phyloP scores from a whole-genome alignment of 2,888 invertebrate species.

The Agrochola macilenta region DNA sequence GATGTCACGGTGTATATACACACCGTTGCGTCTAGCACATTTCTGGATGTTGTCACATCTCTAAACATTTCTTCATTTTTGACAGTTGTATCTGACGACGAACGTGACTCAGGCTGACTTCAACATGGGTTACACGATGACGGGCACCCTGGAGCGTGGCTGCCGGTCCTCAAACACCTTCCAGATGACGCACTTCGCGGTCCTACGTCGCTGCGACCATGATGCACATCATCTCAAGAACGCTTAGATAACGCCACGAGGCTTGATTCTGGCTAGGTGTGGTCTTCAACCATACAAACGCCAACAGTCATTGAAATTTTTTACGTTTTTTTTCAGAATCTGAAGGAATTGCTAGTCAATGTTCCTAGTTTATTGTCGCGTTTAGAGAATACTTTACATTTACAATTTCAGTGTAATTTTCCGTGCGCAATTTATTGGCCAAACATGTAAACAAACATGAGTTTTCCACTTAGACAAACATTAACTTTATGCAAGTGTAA shows the following conservation, averaged over 20 bases:
- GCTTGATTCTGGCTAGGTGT: neutral
- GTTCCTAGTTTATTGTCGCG: neutral
- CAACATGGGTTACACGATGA: conserved; percentile 97
- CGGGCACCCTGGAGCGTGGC: conserved; percentile 95
- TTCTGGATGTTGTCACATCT: neutral
- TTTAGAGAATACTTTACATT: neutral
- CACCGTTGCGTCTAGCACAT: too few species aligned
- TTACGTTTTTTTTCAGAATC: neutral
- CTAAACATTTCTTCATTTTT: neutral
- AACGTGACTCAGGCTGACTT: conserved; percentile 96
- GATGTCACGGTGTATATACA: too few species aligned
- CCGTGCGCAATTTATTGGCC: too few species aligned
- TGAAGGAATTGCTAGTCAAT: neutral
- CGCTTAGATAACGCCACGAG: conserved; percentile 69
- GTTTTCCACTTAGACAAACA: too few species aligned
- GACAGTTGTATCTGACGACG: conserved; percentile 92
- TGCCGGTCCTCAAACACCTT: conserved; percentile 94
- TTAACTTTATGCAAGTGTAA: too few species aligned
- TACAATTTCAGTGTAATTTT: neutral
- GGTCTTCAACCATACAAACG: conserved; percentile 1
- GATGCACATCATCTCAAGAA: conserved; percentile 89
- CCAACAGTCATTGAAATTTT: conserved; percentile 36
- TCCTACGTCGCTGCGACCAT: conserved; percentile 95
- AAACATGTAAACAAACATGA: too few species aligned
- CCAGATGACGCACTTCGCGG: conserved; percentile 97